phyloP scores from a whole-genome alignment of 2,888 invertebrate species.

The Endotricha flammealis region DNA sequence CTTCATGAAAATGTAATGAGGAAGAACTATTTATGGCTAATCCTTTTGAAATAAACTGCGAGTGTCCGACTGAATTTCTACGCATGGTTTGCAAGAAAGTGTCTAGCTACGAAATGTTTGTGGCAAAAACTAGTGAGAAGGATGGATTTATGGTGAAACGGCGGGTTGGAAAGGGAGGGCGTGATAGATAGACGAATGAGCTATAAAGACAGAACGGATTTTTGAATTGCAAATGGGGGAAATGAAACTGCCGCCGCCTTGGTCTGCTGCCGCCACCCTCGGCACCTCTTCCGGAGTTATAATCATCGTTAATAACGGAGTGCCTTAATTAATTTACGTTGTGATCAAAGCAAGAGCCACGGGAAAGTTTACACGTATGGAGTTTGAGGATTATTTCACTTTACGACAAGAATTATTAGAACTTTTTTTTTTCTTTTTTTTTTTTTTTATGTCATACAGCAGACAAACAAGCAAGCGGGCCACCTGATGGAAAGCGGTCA shows the following conservation, averaged over 20 bases:
- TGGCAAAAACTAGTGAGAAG: constrained; percentile 44
- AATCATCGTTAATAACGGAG: constrained; percentile 70
- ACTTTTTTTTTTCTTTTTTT: too few species aligned
- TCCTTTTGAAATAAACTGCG: constrained; percentile 71
- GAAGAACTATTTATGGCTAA: constrained; percentile 75
- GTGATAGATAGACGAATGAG: constrained; percentile 35
- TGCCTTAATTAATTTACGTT: constrained; percentile 67
- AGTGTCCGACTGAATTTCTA: constrained; percentile 50
- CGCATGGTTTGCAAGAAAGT: constrained; percentile 54
- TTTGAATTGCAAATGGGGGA: constrained; percentile 76
- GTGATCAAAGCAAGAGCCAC: constrained; percentile 57
- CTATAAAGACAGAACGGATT: constrained; percentile 55
- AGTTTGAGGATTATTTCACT: constrained; percentile 21
- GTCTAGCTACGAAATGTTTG: constrained; percentile 45
- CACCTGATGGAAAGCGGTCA: too few species aligned
- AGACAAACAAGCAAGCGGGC: too few species aligned
- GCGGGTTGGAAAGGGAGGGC: constrained; percentile 37
- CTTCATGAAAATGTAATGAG: constrained; percentile 76
- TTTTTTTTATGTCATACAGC: too few species aligned
- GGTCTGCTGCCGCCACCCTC: constrained; percentile 45
- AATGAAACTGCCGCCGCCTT: constrained; percentile 63
- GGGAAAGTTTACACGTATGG: constrained; percentile 32
- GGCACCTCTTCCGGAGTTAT: constrained; percentile 57
- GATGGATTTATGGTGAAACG: constrained; percentile 29
- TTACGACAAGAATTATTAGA: background rate